phyloP scores from a whole-genome alignment of 1,140 invertebrate species.

The Heliconius melpomene region DNA sequence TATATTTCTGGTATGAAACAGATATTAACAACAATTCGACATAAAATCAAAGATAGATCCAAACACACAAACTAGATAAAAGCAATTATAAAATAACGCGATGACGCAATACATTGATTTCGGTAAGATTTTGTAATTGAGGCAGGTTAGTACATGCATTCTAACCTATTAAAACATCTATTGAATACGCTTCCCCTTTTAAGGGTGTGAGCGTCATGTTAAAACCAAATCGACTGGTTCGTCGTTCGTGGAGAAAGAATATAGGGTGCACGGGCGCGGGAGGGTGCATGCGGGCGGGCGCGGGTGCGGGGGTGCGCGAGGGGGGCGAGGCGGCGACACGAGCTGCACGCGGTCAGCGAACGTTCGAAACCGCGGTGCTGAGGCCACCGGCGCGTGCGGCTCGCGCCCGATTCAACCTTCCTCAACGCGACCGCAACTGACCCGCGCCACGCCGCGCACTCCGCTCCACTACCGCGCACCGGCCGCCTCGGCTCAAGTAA shows the following conservation, averaged over 20 bases:
- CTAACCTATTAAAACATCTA: conserved; percentile 43
- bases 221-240: conserved; percentile 32
- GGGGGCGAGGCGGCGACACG: conserved; percentile 68
- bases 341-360: conserved; percentile 72
- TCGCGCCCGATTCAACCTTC: conserved; percentile 78
- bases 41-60: background rate
- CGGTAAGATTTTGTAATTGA: conserved; percentile 46
- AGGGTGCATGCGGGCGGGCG: conserved; percentile 34
- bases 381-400: conserved; percentile 64
- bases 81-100: conserved; percentile 24
- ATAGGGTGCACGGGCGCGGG: conserved; percentile 40
- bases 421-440: conserved; percentile 78
- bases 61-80: conserved; percentile 23
- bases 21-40: background rate
- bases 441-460: conserved; percentile 53
- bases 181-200: conserved; percentile 31
- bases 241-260: conserved; percentile 20
- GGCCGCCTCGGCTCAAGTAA: conserved; percentile 5
- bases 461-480: conserved; percentile 35
- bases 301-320: conserved; percentile 46
- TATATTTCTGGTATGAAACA: background rate
- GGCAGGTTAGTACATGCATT: conserved; percentile 45
- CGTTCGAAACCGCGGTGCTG: conserved; percentile 67
- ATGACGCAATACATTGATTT: conserved; percentile 37
- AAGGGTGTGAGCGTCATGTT: conserved; percentile 32